phyloP scores from a whole-genome alignment of 2,113 vertebrate genomes.

The Ammodramus savannarum region DNA sequence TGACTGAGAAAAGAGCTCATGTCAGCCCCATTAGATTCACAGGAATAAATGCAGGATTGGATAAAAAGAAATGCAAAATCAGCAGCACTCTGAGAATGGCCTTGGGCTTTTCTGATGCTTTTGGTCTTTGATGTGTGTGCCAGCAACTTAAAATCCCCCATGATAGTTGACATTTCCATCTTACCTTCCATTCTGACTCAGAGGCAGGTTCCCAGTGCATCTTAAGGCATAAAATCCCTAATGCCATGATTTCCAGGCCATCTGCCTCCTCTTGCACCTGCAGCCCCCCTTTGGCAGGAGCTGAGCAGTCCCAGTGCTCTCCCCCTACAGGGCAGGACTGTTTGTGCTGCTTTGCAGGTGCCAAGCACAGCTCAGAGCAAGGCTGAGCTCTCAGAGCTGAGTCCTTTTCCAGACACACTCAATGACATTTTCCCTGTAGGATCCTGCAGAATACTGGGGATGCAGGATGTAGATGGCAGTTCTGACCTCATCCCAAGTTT shows the following conservation, averaged over 20 bases:
- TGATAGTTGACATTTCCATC: not conserved
- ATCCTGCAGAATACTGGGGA: not conserved
- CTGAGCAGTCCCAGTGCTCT: accelerated
- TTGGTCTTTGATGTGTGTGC: not conserved
- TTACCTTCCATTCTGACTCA: not conserved
- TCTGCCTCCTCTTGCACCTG: not conserved
- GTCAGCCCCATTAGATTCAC: not conserved
- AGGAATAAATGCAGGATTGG: not conserved
- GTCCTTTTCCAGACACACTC: not conserved
- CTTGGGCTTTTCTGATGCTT: not conserved
- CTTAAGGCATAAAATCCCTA: not conserved
- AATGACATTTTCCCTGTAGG: not conserved
- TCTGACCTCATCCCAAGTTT: not conserved
- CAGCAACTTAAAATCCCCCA: not conserved
- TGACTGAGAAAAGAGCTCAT: not conserved
- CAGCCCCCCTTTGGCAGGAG: not conserved
- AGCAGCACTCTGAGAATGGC: not conserved
- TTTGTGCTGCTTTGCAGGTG: not conserved
- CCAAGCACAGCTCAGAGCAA: not conserved
- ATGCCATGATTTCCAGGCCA: not conserved
- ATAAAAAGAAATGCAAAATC: not conserved
- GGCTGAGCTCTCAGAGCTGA: not conserved
- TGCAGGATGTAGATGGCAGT: not conserved
- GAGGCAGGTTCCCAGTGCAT: not conserved
- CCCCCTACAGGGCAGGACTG: not conserved